Conservation (phyloP, 23 tunicate species). For the Oikopleura dioica region DNA sequence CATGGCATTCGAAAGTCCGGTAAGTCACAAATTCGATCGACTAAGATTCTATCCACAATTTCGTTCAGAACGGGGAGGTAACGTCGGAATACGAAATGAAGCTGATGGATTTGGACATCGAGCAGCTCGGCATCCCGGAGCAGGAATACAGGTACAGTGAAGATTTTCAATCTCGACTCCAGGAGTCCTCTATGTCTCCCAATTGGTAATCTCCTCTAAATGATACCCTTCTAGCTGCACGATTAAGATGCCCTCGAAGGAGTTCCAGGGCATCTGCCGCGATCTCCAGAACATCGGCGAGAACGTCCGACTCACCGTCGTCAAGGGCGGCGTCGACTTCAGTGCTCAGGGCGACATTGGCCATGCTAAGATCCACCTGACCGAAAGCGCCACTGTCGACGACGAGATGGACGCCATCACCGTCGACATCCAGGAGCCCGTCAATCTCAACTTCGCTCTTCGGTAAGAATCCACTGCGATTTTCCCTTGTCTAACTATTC, state of each 20-base stretch:
- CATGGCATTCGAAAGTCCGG: slow-evolving; percentile 55
- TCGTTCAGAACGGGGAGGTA: slow-evolving; percentile 41
- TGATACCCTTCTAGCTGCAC: too few species aligned
- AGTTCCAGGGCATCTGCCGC: slow-evolving; percentile 75
- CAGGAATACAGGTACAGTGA: slow-evolving; percentile 93
- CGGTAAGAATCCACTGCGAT: too few species aligned
- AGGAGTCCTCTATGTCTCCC: too few species aligned
- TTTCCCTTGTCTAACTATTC: too few species aligned
- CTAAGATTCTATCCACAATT: too few species aligned
- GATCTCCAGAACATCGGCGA: slow-evolving; percentile 80
- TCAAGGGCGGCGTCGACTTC: slow-evolving; percentile 83
- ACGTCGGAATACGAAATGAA: slow-evolving; percentile 79
- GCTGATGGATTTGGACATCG: slow-evolving; percentile 72
- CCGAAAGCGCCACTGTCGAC: slow-evolving; percentile 36
- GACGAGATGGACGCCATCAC: slow-evolving; percentile 68
- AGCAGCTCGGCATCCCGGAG: slow-evolving; percentile 83
- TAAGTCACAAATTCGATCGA: too few species aligned
- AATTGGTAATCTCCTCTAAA: too few species aligned
- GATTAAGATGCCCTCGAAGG: too few species aligned
- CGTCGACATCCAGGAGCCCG: slow-evolving; percentile 74
- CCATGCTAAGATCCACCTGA: slow-evolving; percentile 35
- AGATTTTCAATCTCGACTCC: too few species aligned
- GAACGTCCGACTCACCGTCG: slow-evolving; percentile 76
- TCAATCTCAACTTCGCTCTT: slow-evolving; percentile 68
- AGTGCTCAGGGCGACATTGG: slow-evolving; percentile 83